Base-by-base conservation (phyloP, 2,797 vertebrate genomes). In the Alca torda region DNA sequence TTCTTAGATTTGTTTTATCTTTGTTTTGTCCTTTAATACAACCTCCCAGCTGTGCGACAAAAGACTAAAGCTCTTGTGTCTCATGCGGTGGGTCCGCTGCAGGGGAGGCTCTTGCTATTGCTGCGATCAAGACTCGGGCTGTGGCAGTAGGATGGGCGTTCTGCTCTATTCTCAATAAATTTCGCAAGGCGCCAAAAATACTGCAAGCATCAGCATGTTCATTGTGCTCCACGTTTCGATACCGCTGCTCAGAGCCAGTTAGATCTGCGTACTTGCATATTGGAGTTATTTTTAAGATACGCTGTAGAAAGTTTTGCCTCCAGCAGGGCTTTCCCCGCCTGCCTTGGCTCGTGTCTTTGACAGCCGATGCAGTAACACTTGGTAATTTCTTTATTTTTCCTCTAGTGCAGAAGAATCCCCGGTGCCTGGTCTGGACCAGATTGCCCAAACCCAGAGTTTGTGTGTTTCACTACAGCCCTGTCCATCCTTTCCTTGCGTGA, bases 201-300 rank as follows among this genome's bases (percentile, higher is more conserved):
- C 12, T 46, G n/a, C 26, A 53, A 54, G 25, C 18, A 28, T 39
- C n/a, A 46, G 68, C 33, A 16, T 19, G 11, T 28, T 51, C 21
- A 39, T 65, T 53, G 51, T 60, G n/a, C 35, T 65, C 43, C 21
- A 5, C 3, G 0, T 35, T 59, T 46, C 0, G 1, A 4, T 35
- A 16, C 46, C 31, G 21, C 53, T 77, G 53, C 54, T 80, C n/a
- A 23, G 46, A 74, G n/a, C 31, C 48, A 26, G 12, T 46, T 46
- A 51, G 43, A 35, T 68, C 20, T n/a, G 43, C 3, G 0, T 67
- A 25, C 37, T 53, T 51, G 45, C 59, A 31, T 73, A 31, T 7
- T 54, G 28, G 41, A 50, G 46, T 50, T 41, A 48, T 37, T 76
- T 81, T 60, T 57, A 57, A 80, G 45, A 31, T 46, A 16, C 0